Conservation (phyloP, 2,888 invertebrate species). For the Apoda limacodes region DNA sequence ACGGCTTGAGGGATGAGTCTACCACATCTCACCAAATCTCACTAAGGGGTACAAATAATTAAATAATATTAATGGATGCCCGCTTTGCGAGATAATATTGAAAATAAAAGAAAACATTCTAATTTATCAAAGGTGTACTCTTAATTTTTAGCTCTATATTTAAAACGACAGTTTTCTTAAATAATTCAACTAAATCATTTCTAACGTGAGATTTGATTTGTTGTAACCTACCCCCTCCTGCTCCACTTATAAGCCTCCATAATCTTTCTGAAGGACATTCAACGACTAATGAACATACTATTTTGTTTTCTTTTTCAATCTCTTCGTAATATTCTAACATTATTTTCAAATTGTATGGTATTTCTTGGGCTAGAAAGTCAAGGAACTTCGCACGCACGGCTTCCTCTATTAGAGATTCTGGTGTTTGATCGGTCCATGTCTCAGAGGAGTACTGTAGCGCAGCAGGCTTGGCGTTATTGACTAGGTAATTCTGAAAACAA, state of each 20-base stretch:
- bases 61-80: too few relatives aligned
- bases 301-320: constrained; percentile 55
- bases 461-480: constrained; percentile 73
- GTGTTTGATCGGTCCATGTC: constrained; percentile 79
- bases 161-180: constrained; percentile 69
- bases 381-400: constrained; percentile 86
- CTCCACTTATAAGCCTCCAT: constrained; percentile 75
- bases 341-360: constrained; percentile 83
- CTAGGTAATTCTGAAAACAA: constrained; percentile 73
- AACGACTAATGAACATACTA: constrained; percentile 69
- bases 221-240: constrained; percentile 75
- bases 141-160: constrained; percentile 39
- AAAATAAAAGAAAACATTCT: too few relatives aligned
- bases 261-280: constrained; percentile 73
- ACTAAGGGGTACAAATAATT: too few relatives aligned
- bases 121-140: constrained; percentile 22
- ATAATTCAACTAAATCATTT: constrained; percentile 73
- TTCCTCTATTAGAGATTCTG: constrained; percentile 76
- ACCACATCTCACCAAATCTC: too few relatives aligned
- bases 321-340: constrained; percentile 76
- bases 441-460: constrained; percentile 76
- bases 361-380: constrained; percentile 85
- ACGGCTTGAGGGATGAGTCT: too few relatives aligned
- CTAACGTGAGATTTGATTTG: constrained; percentile 76
- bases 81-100: too few relatives aligned